A percentile compares a stretch with the other conserved stretches of the same genome.
phyloP scores from a whole-genome alignment of 2,797 vertebrate genomes.

The Botia kubotai region DNA sequence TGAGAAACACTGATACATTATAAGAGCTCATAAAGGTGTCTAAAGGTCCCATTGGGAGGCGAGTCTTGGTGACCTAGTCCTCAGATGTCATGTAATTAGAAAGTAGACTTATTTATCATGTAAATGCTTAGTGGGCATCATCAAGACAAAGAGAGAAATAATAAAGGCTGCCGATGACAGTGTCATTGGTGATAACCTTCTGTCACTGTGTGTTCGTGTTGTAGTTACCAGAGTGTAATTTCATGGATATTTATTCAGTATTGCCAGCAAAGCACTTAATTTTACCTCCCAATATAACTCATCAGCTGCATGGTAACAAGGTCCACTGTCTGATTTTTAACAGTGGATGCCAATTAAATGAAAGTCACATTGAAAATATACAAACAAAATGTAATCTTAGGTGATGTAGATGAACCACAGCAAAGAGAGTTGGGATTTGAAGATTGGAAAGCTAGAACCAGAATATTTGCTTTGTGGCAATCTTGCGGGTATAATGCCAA shows the following conservation, averaged over 20 bases:
- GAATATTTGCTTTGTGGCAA: slow-evolving; percentile 76
- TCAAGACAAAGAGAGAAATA: neutral
- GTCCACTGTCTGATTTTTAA: slow-evolving; percentile 28
- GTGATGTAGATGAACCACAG: slow-evolving; percentile 67
- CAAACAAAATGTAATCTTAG: slow-evolving; percentile 67
- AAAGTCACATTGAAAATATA: slow-evolving; percentile 55
- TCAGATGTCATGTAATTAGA: neutral
- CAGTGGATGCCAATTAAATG: slow-evolving; percentile 49
- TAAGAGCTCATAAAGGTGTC: too few species aligned
- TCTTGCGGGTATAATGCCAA: slow-evolving; percentile 64
- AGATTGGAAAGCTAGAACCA: slow-evolving; percentile 63
- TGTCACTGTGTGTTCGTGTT: slow-evolving; percentile 37
- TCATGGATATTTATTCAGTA: slow-evolving; percentile 56
- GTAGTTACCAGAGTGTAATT: slow-evolving; percentile 52
- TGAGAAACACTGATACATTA: too few species aligned
- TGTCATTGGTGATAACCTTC: slow-evolving; percentile 47
- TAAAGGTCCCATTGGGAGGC: neutral
- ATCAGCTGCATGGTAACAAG: slow-evolving; percentile 19
- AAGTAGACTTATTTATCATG: neutral
- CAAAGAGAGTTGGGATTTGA: slow-evolving; percentile 54
- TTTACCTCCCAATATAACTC: slow-evolving; percentile 20
- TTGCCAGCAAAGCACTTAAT: slow-evolving; percentile 27
- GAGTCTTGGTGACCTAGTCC: neutral
- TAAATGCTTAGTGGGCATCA: neutral
- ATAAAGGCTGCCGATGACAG: slow-evolving; percentile 8